A percentile compares a stretch with the other conserved stretches of the same genome.
Evolutionary conservation across 2,888 invertebrate genomes (phyloP).

Genomic region (Leucoma salicis): DNA sequence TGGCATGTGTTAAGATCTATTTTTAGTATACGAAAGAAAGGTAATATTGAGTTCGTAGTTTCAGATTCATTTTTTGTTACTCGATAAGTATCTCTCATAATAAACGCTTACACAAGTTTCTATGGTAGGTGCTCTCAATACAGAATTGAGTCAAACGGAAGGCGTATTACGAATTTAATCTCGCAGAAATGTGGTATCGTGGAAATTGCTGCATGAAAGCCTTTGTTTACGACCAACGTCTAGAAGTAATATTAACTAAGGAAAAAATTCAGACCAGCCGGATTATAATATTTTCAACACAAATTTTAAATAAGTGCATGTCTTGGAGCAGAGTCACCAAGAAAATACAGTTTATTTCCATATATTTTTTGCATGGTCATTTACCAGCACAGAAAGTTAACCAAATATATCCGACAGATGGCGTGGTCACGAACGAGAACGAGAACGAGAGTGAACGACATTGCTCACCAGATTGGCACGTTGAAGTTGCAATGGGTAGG

Average conservation of each 20-base stretch:
- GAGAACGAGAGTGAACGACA: too few relatives aligned
- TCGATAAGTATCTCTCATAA: conserved; percentile 1
- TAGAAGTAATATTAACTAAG: conserved; percentile 50
- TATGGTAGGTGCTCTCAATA: conserved; percentile 64
- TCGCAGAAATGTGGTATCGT: conserved; percentile 76
- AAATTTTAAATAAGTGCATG: conserved; percentile 30
- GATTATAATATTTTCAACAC: conserved; percentile 46
- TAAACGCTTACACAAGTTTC: conserved; percentile 41
- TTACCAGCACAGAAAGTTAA: too few relatives aligned
- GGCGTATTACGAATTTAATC: conserved; percentile 78
- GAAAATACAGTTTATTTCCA: too few relatives aligned
- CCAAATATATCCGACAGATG: too few relatives aligned
- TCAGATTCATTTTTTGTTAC: too few relatives aligned
- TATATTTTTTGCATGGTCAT: too few relatives aligned
- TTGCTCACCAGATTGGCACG: too few relatives aligned
- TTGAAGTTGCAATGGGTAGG: too few relatives aligned
- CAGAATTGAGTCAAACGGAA: conserved; percentile 62
- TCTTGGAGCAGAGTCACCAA: not conserved
- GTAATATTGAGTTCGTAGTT: too few relatives aligned
- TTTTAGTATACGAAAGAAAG: too few relatives aligned
- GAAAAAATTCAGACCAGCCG: conserved; percentile 48
- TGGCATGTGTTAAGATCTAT: too few relatives aligned
- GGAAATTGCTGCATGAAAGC: conserved; percentile 70
- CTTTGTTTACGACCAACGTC: conserved; percentile 68
- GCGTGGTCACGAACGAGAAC: too few relatives aligned